A percentile compares a stretch with the other conserved stretches of the same genome.
phyloP scores from a whole-genome alignment of 2,888 invertebrate species.

The Erannis defoliaria region DNA sequence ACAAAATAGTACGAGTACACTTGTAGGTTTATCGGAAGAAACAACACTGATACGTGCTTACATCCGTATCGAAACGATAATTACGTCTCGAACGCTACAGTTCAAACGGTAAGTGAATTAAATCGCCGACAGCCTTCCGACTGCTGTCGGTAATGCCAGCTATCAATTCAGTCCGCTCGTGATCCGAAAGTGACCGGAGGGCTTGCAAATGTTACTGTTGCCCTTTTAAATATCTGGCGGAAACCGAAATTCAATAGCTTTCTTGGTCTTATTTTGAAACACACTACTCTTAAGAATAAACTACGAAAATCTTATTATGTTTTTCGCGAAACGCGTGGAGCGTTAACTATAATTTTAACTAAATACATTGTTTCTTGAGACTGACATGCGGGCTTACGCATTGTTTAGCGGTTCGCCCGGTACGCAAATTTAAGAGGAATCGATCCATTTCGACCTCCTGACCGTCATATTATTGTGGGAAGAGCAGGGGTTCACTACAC shows the following conservation, averaged over 20 bases:
- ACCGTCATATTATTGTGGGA: no score
- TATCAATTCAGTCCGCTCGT: constrained; percentile 6
- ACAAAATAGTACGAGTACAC: not conserved
- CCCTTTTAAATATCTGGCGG: constrained; percentile 1
- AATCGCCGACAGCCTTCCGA: constrained; percentile 13
- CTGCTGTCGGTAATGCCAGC: not conserved
- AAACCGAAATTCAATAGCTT: constrained; percentile 1
- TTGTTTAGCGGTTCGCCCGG: no score
- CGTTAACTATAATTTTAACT: no score
- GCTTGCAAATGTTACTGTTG: not conserved
- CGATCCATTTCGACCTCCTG: no score
- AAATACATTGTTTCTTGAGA: no score
- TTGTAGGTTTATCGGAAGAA: not conserved
- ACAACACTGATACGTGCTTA: not conserved
- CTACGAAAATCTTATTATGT: no score
- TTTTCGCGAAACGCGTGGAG: no score
- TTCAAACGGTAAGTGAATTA: constrained; percentile 22
- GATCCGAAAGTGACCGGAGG: constrained; percentile 21
- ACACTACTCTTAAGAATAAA: no score
- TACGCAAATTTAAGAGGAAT: no score
- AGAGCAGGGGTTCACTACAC: no score
- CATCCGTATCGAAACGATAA: constrained; percentile 7
- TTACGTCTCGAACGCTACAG: constrained; percentile 2
- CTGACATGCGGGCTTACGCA: no score
- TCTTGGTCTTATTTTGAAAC: no score